These are phyloP conservation scores for Sphaerodactylus townsendi DNA, from an alignment of 2,113 vertebrate genomes.

Conservation along the genomic window DNA sequence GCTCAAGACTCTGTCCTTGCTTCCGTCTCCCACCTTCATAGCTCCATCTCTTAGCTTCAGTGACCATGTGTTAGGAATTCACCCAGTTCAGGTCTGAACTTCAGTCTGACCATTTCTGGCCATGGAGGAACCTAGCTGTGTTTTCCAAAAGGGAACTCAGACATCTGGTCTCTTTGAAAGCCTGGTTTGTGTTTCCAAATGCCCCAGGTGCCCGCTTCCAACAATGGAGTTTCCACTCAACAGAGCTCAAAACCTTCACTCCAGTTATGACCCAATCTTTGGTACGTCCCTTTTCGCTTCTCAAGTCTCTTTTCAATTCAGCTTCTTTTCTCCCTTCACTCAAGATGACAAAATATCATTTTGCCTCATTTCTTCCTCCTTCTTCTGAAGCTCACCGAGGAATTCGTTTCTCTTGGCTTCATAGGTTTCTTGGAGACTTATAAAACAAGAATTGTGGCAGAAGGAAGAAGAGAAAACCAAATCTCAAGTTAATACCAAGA, in stretches of 20 bases:
- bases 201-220: too few species aligned
- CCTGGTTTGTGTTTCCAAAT: neutral
- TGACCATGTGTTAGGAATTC: neutral
- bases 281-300: conserved; percentile 88
- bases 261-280: neutral
- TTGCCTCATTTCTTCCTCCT: conserved; percentile 91
- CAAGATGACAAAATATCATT: conserved; percentile 90
- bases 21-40: too few species aligned
- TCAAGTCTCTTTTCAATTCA: conserved; percentile 85
- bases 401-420: conserved; percentile 89
- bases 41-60: neutral
- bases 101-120: too few species aligned
- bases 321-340: conserved; percentile 89
- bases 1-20: neutral
- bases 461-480: conserved; percentile 6
- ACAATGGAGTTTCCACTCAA: too few species aligned
- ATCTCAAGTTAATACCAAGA: neutral
- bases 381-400: conserved; percentile 84
- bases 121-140: too few species aligned
- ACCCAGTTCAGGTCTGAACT: neutral
- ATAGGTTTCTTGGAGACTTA: conserved; percentile 86
- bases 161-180: neutral
- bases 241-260: neutral
- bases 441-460: neutral
- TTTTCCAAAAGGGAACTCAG: neutral